These are phyloP conservation scores for Aurelia aurita DNA, from an alignment of 30 jellyfish, hydroid and myxozoan genomes.

Conservation along the genomic window DNA sequence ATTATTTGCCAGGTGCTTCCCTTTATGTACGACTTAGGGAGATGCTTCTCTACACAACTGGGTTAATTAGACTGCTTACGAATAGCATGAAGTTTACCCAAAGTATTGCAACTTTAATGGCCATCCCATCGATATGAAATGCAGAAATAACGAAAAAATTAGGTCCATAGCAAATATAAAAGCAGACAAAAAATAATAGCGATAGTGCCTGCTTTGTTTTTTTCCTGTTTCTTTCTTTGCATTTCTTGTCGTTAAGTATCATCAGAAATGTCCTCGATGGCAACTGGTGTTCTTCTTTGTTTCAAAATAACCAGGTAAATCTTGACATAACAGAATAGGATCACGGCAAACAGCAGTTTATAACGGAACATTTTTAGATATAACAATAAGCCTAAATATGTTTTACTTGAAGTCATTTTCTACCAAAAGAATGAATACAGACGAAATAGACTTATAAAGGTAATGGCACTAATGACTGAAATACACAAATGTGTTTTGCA, in stretches of 20 bases:
- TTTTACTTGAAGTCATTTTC: too few relatives aligned
- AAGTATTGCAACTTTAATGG: neutral
- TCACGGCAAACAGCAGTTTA: neutral
- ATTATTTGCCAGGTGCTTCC: too few relatives aligned
- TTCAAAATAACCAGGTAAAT: neutral
- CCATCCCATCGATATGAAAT: neutral
- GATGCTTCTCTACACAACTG: neutral
- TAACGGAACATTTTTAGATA: too few relatives aligned
- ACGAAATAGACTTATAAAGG: too few relatives aligned
- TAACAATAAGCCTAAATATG: too few relatives aligned
- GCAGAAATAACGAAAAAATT: neutral
- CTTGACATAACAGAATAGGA: neutral
- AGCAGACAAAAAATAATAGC: neutral
- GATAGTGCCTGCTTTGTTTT: conserved; percentile 1
- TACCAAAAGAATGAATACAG: too few relatives aligned
- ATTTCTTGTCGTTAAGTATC: too few relatives aligned
- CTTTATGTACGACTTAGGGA: too few relatives aligned
- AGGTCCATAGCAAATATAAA: neutral
- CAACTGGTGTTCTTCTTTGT: neutral
- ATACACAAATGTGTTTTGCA: too few relatives aligned
- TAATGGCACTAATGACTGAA: too few relatives aligned
- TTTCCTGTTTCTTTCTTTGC: neutral
- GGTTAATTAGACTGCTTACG: neutral
- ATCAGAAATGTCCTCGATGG: neutral
- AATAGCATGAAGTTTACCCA: neutral